Evolutionary conservation across 2,113 vertebrate species (phyloP).

Genomic region (Halichoeres trimaculatus): DNA sequence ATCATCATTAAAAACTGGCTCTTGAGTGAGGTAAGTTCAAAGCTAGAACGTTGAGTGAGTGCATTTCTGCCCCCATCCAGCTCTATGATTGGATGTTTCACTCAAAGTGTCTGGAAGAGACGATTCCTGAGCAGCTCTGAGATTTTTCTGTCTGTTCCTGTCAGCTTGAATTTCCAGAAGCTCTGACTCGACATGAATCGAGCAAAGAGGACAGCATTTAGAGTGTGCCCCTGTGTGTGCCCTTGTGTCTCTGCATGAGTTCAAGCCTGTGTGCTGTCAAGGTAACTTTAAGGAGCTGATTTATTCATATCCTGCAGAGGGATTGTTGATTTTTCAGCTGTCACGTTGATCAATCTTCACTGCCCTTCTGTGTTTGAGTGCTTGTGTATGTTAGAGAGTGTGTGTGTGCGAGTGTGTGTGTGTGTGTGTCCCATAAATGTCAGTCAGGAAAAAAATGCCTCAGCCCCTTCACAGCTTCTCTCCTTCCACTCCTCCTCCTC

Average conservation of each 20-base stretch:
- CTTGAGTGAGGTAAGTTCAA: background rate
- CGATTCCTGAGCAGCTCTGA: conserved; percentile 35
- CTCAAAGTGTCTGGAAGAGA: background rate
- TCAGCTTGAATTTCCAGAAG: conserved; percentile 48
- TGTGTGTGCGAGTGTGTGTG: conserved; percentile 1
- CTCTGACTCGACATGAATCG: background rate
- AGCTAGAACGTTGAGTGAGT: background rate
- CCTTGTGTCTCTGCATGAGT: background rate
- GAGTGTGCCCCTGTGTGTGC: conserved; percentile 9
- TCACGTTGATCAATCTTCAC: background rate
- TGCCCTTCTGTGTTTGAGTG: background rate
- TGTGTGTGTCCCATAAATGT: conserved; percentile 42
- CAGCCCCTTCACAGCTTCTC: conserved; percentile 24
- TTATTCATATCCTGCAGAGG: conserved; percentile 65
- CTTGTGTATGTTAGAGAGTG: background rate
- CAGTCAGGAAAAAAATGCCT: conserved; percentile 45
- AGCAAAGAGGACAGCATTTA: conserved; percentile 30
- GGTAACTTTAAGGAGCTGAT: conserved; percentile 58
- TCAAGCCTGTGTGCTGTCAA: conserved; percentile 28
- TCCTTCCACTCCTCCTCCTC: conserved; percentile 14
- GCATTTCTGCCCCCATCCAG: background rate
- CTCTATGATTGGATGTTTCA: conserved; percentile 9
- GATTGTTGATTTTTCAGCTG: conserved; percentile 57
- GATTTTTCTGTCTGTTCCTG: conserved; percentile 54
- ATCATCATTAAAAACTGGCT: background rate